Evolutionary conservation across 2,797 vertebrate species (phyloP).

Genomic region (Acrossocheilus fasciatus): DNA sequence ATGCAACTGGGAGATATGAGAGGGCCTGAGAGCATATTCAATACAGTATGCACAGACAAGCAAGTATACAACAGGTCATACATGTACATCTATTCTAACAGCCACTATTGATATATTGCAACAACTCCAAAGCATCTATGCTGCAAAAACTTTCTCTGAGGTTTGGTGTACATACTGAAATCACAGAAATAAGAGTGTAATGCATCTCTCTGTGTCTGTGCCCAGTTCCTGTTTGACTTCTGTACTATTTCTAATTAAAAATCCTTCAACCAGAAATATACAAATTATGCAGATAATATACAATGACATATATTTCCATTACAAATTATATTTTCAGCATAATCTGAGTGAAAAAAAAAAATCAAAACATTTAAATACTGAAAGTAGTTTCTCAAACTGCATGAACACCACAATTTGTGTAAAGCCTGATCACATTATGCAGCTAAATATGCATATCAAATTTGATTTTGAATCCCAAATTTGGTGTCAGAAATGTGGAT

Average conservation of each 20-base stretch:
- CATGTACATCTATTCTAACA: constrained; percentile 4
- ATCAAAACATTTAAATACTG: background rate
- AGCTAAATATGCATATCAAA: background rate
- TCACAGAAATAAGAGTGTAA: background rate
- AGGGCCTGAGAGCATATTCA: background rate
- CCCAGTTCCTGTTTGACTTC: constrained; percentile 60
- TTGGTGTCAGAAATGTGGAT: background rate
- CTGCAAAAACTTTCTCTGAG: background rate
- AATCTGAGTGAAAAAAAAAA: background rate
- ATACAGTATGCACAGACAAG: background rate
- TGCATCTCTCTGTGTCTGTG: constrained; percentile 65
- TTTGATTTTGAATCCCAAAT: background rate
- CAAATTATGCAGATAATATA: constrained; percentile 8
- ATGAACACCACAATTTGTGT: background rate
- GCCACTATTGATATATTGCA: background rate
- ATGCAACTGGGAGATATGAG: background rate
- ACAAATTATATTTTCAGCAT: background rate
- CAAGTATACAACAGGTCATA: background rate
- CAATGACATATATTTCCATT: background rate
- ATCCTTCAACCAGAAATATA: constrained; percentile 50
- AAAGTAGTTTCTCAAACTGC: background rate
- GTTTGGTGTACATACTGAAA: constrained; percentile 65
- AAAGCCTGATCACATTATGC: background rate
- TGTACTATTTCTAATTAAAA: constrained; percentile 69
- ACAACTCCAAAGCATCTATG: background rate